phyloP scores from a whole-genome alignment of 2,113 vertebrate genomes.

The Narcine bancroftii region DNA sequence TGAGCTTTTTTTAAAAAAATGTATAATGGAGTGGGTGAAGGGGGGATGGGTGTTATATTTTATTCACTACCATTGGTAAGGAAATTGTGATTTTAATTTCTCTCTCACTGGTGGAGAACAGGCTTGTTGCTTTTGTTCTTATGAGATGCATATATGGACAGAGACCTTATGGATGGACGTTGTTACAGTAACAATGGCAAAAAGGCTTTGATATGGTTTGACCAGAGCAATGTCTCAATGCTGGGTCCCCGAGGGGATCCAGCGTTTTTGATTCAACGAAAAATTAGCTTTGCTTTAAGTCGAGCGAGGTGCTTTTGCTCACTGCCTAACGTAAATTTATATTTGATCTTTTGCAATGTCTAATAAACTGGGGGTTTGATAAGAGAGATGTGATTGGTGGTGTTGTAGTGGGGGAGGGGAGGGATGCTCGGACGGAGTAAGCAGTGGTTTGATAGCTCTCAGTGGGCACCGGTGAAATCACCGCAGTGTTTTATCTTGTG shows the following conservation, averaged over 20 bases:
- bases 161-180: background rate
- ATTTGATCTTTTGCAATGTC: background rate
- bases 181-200: background rate
- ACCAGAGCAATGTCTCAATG: background rate
- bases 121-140: no score
- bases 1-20: background rate
- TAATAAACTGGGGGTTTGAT: background rate
- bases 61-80: background rate
- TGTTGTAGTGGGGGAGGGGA: background rate
- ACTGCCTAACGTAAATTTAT: background rate
- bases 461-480: background rate
- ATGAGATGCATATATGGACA: background rate
- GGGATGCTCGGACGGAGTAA: background rate
- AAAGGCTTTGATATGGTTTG: background rate
- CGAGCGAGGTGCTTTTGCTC: background rate
- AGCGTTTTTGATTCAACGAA: background rate
- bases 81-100: background rate
- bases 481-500: conserved; percentile 5
- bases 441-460: background rate
- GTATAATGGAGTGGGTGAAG: background rate
- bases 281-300: background rate
- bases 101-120: background rate
- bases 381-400: background rate
- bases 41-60: background rate
- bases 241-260: background rate